Conservation (phyloP, 1,140 invertebrate genomes). For the Lamellibrachia luymesi region DNA sequence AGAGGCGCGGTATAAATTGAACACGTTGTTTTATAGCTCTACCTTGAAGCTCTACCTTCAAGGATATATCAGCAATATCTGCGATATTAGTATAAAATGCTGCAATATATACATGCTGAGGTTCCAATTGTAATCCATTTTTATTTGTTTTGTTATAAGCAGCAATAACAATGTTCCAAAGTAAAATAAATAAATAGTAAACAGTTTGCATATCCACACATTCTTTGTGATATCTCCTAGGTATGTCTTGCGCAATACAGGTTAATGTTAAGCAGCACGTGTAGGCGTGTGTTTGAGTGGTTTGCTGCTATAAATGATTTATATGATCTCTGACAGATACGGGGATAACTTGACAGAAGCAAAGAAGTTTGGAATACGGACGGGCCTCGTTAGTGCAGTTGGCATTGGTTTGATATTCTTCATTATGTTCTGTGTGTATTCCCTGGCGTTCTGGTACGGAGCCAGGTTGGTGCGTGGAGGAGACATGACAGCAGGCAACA, state of each 20-base stretch:
- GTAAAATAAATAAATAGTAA: no score
- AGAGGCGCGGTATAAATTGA: no score
- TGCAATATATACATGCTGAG: neutral
- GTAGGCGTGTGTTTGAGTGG: neutral
- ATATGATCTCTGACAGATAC: neutral
- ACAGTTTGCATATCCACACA: no score
- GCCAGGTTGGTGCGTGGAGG: conserved; percentile 60
- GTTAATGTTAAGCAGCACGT: neutral
- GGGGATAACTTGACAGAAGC: conserved; percentile 57
- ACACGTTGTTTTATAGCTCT: neutral
- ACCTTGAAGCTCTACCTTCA: no score
- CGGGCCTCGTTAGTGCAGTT: conserved; percentile 73
- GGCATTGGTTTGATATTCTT: conserved; percentile 65
- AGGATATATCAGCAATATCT: neutral
- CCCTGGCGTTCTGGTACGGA: conserved; percentile 61
- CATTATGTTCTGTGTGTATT: conserved; percentile 58
- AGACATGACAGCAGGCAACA: conserved; percentile 42
- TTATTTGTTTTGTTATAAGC: no score
- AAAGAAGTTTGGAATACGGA: conserved; percentile 67
- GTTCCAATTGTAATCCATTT: no score
- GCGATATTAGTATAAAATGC: neutral
- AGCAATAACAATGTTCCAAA: no score
- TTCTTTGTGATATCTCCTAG: no score
- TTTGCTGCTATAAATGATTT: neutral
- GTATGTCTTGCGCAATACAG: neutral